Evolutionary conservation across 2,888 invertebrate species (phyloP).

Genomic region (Eupithecia subumbrata): DNA sequence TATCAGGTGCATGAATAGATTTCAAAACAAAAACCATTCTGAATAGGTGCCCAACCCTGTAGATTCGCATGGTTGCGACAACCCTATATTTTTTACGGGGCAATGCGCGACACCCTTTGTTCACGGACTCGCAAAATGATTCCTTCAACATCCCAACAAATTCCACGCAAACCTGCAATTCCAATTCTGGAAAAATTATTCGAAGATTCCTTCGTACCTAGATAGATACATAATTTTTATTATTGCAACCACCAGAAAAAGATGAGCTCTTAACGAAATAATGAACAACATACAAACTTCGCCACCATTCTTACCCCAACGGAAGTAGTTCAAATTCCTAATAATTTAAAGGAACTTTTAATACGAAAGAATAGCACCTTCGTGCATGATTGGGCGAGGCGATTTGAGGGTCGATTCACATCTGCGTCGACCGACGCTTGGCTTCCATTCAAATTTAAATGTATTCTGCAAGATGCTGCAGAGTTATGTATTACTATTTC

Average conservation of each 20-base stretch:
- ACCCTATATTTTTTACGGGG: not conserved
- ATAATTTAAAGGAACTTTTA: constrained; percentile 50
- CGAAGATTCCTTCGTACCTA: not conserved
- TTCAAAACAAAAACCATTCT: not conserved
- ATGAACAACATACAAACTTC: constrained; percentile 2
- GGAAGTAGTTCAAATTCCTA: constrained; percentile 34
- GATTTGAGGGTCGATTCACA: constrained; percentile 71
- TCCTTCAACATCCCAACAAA: not conserved
- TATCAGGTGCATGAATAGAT: not conserved
- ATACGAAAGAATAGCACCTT: constrained; percentile 60
- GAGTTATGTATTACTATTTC: constrained; percentile 41
- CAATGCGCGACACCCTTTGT: not conserved
- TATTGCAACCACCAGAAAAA: not conserved
- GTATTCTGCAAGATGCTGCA: constrained; percentile 46
- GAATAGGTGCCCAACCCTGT: not conserved
- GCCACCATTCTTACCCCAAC: constrained; percentile 3
- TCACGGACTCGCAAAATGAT: not conserved
- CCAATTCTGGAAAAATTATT: not conserved
- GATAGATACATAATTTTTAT: not conserved
- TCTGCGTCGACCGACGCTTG: constrained; percentile 67
- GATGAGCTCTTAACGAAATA: not conserved
- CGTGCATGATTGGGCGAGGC: constrained; percentile 73
- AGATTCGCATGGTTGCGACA: not conserved
- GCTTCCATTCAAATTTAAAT: constrained; percentile 74
- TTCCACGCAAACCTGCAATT: not conserved